phyloP scores from a whole-genome alignment of 2,113 vertebrate species.

The human (Homo sapiens) region DNA sequence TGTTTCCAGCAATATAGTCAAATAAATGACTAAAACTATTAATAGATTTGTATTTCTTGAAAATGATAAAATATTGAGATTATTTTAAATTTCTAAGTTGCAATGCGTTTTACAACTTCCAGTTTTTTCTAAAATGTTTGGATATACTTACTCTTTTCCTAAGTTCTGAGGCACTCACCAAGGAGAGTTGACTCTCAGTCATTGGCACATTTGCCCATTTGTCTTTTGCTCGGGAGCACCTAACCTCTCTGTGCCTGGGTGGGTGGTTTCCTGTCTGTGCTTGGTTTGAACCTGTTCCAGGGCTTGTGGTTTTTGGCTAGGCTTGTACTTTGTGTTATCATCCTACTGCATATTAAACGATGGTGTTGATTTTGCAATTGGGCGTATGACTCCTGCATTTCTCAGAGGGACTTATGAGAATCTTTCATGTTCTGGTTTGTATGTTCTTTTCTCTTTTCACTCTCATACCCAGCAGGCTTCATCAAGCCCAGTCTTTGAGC shows the following conservation, averaged over 20 bases:
- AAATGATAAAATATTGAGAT: not conserved
- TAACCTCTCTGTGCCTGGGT: constrained; percentile 21
- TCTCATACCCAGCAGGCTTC: not conserved
- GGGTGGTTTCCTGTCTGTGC: constrained; percentile 81
- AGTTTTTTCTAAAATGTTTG: not conserved
- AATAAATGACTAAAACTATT: not conserved
- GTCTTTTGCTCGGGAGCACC: not conserved
- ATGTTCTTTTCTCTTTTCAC: constrained; percentile 38
- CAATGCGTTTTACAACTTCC: not conserved
- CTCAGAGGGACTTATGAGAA: constrained; percentile 43
- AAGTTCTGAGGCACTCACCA: not conserved
- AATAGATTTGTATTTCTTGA: not conserved
- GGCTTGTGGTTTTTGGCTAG: constrained; percentile 74
- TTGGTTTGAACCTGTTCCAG: constrained; percentile 81
- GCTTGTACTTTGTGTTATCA: constrained; percentile 59
- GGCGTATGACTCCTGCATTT: constrained; percentile 61
- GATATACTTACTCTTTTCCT: not conserved
- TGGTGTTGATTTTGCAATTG: constrained; percentile 64
- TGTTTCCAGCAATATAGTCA: not conserved
- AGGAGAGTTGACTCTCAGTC: not conserved
- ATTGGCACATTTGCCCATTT: not conserved
- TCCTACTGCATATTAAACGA: constrained; percentile 53
- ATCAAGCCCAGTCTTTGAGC: not conserved
- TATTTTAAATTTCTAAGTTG: not conserved
- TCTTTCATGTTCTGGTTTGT: not conserved